These are phyloP conservation scores for Elephantulus edwardii DNA, from an alignment of 2,113 vertebrate species.

Conservation along the genomic window DNA sequence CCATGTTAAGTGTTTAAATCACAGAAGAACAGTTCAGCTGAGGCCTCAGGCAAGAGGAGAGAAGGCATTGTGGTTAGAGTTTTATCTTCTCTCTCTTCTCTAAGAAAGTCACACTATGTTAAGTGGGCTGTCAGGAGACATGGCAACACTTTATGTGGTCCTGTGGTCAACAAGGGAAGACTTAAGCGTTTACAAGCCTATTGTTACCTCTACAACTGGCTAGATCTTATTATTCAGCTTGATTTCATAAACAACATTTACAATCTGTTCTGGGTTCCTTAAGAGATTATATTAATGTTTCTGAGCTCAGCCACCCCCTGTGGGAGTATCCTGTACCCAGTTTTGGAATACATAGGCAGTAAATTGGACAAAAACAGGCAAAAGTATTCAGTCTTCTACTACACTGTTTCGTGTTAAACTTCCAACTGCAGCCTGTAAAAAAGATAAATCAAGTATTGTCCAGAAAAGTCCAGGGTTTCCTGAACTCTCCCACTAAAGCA, in stretches of 20 bases:
- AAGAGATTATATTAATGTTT: conserved; percentile 33
- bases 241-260: conserved; percentile 28
- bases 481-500: not conserved
- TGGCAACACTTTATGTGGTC: not conserved
- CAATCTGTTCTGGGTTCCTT: not conserved
- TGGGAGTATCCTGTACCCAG: not conserved
- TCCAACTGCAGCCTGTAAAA: not conserved
- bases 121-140: not conserved
- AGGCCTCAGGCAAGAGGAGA: not conserved
- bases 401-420: not conserved
- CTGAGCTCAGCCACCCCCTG: not conserved
- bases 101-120: not conserved
- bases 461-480: not conserved
- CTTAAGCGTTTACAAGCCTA: not conserved
- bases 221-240: not conserved
- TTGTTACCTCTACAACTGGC: not conserved
- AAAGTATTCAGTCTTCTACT: not conserved
- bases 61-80: not conserved
- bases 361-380: not conserved
- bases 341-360: not conserved
- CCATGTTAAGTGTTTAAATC: not conserved
- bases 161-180: not conserved
- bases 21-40: not conserved
- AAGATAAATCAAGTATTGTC: not conserved
- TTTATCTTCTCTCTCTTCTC: not conserved